Evolutionary conservation across 2,888 invertebrate species (phyloP), one percentile per base, ranked within the genome.

Genomic region (Slavum lentiscoides): DNA sequence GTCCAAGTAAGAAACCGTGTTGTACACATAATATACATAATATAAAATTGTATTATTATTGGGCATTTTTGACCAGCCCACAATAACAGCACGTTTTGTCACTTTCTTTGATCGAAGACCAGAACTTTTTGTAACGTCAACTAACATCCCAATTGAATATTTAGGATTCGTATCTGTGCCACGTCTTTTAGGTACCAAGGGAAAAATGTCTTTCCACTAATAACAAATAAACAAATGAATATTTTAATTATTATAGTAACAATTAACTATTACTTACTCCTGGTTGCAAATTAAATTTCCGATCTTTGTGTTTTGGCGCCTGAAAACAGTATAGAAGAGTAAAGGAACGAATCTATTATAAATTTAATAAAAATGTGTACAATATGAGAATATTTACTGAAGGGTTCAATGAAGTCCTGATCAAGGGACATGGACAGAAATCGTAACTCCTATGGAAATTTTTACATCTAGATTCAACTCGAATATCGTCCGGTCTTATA

Each of bases 171-270:
- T 1, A n/a, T 23, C 17, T 23, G 21, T 43, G 23, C 72, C 58
- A 58, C 64, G 70, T 15, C 0, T 80, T 66, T 58, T 64, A 7
- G 80, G 80, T 58, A 66, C 23, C 15, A n/a, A 49, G 0, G 80
- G 64, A 8, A 80, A 72, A 70, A 72, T 80, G 11, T 72, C 23
- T 80, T 80, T 30, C 17, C 55, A 72, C 80, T 72, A 13, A 61
- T 37, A 3, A 5, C 23, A 70, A 62, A 13, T 62, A 64, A 15
- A 8, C 53, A 23, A 15, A 59, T 15, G 37, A 62, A 64, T 55
- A 53, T 61, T 68, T 61, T 17, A 39, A 17, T 55, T n/a, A 49
- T 43, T 23, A 39, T 15, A 43, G 55, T 30, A 61, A 70, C 11
- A n/a, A n/a, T n/a, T n/a, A 23, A 70, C n/a, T 59, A 62, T 23